These are phyloP conservation scores for Porites australiensis DNA, from an alignment of 64 coral and sea anemone genomes.

Conservation along the genomic window DNA sequence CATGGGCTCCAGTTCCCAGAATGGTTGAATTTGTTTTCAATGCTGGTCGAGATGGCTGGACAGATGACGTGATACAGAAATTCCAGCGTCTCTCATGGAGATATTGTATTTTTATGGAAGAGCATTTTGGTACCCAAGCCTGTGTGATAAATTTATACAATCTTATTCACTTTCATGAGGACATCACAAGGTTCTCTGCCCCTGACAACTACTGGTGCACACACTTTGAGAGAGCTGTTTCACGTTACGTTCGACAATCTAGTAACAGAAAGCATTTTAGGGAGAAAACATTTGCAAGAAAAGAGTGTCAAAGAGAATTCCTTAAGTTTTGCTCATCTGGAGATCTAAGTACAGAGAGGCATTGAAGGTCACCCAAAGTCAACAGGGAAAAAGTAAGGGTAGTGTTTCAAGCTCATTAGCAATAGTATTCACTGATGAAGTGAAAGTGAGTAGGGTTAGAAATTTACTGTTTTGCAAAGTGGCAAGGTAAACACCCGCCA, in stretches of 20 bases:
- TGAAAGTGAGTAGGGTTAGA: not conserved
- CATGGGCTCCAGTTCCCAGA: slow-evolving; percentile 77
- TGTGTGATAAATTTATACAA: slow-evolving; percentile 62
- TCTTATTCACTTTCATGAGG: slow-evolving; percentile 72
- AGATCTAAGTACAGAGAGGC: slow-evolving; percentile 49
- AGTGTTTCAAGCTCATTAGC: slow-evolving; percentile 28
- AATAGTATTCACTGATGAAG: not conserved
- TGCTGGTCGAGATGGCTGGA: slow-evolving; percentile 75
- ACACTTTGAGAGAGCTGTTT: slow-evolving; percentile 83
- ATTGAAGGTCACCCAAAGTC: slow-evolving; percentile 51
- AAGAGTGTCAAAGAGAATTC: slow-evolving; percentile 79
- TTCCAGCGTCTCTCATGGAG: slow-evolving; percentile 59
- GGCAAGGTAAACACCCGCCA: not conserved
- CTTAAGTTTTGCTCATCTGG: slow-evolving; percentile 52
- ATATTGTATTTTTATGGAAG: slow-evolving; percentile 77
- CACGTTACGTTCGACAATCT: slow-evolving; percentile 70
- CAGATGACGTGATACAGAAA: slow-evolving; percentile 64
- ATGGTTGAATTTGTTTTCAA: slow-evolving; percentile 76
- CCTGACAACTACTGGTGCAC: slow-evolving; percentile 83
- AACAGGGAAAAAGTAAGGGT: slow-evolving; percentile 70
- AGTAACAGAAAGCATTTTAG: slow-evolving; percentile 81
- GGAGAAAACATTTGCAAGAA: slow-evolving; percentile 83
- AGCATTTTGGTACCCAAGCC: slow-evolving; percentile 64
- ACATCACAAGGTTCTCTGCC: slow-evolving; percentile 70
- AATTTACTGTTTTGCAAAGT: not conserved